A percentile compares a stretch with the other conserved stretches of the same genome.
phyloP scores from a whole-genome alignment of 2,797 vertebrate genomes.

The Tragopan temminckii region DNA sequence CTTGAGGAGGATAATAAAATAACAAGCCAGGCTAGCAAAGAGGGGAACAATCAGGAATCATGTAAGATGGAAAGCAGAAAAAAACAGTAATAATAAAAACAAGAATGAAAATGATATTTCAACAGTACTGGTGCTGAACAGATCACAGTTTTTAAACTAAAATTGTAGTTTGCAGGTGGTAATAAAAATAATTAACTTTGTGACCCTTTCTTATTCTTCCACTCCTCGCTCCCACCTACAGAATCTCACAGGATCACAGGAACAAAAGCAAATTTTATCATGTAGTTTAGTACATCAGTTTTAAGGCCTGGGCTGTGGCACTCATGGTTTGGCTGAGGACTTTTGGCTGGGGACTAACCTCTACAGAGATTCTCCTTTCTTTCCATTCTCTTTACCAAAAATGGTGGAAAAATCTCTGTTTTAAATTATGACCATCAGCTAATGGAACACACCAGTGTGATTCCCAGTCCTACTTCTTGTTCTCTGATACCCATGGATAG shows the following conservation, averaged over 20 bases:
- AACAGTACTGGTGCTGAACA: not conserved
- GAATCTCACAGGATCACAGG: not conserved
- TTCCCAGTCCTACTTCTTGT: not conserved
- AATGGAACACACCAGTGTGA: not conserved
- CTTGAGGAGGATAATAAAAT: constrained; percentile 40
- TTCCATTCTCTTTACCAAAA: constrained; percentile 23
- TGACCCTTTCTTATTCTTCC: not conserved
- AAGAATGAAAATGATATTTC: constrained; percentile 41
- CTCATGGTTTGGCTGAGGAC: constrained; percentile 15
- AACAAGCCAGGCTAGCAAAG: constrained; percentile 23
- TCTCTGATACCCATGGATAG: not conserved
- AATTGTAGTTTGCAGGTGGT: not conserved
- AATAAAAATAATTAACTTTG: constrained; percentile 52
- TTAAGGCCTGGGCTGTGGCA: not conserved
- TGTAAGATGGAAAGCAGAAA: constrained; percentile 25
- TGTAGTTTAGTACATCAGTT: not conserved
- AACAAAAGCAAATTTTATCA: constrained; percentile 23
- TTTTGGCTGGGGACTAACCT: not conserved
- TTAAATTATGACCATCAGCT: constrained; percentile 24
- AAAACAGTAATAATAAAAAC: constrained; percentile 38
- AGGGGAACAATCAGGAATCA: constrained; percentile 24
- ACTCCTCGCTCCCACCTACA: not conserved
- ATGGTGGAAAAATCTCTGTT: constrained; percentile 24
- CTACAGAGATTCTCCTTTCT: constrained; percentile 5
- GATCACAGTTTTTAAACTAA: constrained; percentile 16